Conservation (phyloP, 2,888 invertebrate genomes). For the Venusia cambrica region DNA sequence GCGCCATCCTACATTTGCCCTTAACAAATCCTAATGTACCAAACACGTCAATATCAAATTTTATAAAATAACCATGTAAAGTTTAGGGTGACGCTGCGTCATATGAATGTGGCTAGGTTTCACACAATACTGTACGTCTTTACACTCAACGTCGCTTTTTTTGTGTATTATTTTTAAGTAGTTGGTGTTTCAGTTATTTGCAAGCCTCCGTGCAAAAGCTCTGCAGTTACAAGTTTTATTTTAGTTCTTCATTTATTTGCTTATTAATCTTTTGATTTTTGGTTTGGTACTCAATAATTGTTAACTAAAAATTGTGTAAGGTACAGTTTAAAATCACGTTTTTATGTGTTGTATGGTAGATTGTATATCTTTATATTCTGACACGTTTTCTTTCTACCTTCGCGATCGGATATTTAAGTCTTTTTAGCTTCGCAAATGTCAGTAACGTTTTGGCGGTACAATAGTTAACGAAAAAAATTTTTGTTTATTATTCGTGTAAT, state of each 20-base stretch:
- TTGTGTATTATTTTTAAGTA: constrained; percentile 30
- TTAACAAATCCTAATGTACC: constrained; percentile 3
- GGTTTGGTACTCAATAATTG: constrained; percentile 4
- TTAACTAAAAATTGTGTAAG: too few species aligned
- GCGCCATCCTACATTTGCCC: constrained; percentile 71
- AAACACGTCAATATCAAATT: too few species aligned
- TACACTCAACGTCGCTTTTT: constrained; percentile 42
- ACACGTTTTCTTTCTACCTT: too few species aligned
- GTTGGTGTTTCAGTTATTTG: constrained; percentile 38
- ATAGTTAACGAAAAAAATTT: too few species aligned
- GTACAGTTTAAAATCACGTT: too few species aligned
- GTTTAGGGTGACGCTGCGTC: constrained; percentile 69
- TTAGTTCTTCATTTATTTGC: constrained; percentile 20
- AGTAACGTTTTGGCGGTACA: too few species aligned
- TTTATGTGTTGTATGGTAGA: too few species aligned
- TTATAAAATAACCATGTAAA: constrained; percentile 17
- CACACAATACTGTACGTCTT: constrained; percentile 42
- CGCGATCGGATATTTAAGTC: too few species aligned
- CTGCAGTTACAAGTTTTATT: constrained; percentile 39
- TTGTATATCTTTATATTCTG: too few species aligned
- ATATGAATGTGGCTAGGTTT: constrained; percentile 42
- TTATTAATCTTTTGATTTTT: constrained; percentile 10
- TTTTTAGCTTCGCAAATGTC: too few species aligned
- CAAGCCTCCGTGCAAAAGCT: constrained; percentile 37
- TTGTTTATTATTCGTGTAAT: too few species aligned